Percentiles rank a stretch among this genome's conserved stretches.
These are phyloP conservation scores for Calephelis virginiensis DNA, from an alignment of 1,140 invertebrate genomes.

Conservation along the genomic window DNA sequence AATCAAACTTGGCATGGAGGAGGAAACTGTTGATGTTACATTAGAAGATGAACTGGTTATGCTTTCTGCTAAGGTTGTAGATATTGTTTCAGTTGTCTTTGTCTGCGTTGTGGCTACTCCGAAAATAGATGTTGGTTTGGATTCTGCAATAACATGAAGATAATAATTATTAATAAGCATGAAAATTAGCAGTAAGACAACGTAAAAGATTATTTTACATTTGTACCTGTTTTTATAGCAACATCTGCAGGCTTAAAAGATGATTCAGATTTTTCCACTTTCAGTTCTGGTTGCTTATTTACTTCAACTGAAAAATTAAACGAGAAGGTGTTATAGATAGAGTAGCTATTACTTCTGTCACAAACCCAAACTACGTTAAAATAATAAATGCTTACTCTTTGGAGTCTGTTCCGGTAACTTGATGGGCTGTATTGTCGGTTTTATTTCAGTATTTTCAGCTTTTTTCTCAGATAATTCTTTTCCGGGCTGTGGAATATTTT, in stretches of 20 bases:
- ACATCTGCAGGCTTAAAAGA: neutral
- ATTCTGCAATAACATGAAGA: neutral
- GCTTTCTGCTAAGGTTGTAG: neutral
- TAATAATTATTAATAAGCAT: neutral
- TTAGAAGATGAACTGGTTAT: neutral
- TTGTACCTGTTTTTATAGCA: neutral
- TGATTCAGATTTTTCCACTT: neutral
- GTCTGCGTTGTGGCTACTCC: neutral
- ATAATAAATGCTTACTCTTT: neutral
- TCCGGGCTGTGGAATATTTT: slow-evolving; percentile 41
- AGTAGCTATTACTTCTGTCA: neutral
- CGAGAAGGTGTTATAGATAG: neutral
- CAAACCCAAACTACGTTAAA: neutral
- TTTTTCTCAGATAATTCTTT: slow-evolving; percentile 28
- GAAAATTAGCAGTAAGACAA: neutral
- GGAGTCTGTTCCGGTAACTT: slow-evolving; percentile 34
- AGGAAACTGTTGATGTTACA: neutral
- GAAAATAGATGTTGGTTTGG: neutral
- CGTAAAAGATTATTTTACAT: neutral
- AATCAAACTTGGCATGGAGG: neutral
- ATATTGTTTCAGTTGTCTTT: neutral
- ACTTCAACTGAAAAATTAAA: neutral
- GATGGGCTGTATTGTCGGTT: slow-evolving; percentile 30
- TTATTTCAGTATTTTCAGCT: slow-evolving; percentile 30
- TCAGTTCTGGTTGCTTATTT: neutral